Conservation (phyloP, 2,113 vertebrate genomes). For the Myotis brandtii region DNA sequence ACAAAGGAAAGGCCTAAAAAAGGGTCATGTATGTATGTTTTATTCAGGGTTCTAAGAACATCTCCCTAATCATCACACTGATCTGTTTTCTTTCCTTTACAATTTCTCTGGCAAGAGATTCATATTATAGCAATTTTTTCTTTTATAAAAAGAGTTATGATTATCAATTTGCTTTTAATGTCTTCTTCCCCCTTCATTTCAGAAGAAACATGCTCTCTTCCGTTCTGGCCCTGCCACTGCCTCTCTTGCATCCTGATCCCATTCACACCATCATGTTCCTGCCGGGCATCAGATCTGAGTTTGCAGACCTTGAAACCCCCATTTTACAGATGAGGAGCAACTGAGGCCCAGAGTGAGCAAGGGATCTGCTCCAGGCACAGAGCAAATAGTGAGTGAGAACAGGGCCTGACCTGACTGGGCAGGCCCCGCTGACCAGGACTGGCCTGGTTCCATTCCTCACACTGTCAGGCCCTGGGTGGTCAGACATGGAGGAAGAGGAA, state of each 20-base stretch:
- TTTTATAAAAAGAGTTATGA: neutral
- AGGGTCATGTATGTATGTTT: neutral
- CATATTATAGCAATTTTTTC: neutral
- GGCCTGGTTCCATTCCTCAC: neutral
- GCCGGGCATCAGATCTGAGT: neutral
- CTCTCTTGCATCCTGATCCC: neutral
- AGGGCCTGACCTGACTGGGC: too few relatives aligned
- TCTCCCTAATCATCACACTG: neutral
- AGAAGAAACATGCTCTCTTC: fast-evolving
- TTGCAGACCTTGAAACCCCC: neutral
- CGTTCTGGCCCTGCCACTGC: neutral
- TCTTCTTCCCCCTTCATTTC: neutral
- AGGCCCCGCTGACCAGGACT: neutral
- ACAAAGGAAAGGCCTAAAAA: neutral
- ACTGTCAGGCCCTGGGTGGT: neutral
- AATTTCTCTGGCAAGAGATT: neutral
- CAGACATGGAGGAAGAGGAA: neutral
- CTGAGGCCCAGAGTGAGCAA: neutral
- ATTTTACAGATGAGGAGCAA: neutral
- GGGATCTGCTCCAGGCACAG: neutral
- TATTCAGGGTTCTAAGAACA: neutral
- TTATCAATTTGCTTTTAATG: neutral
- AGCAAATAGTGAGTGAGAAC: neutral
- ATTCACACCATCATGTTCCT: fast-evolving
- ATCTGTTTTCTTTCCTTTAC: neutral